Conservation (phyloP, 2,888 invertebrate species). For the Yponomeuta cagnagella region DNA sequence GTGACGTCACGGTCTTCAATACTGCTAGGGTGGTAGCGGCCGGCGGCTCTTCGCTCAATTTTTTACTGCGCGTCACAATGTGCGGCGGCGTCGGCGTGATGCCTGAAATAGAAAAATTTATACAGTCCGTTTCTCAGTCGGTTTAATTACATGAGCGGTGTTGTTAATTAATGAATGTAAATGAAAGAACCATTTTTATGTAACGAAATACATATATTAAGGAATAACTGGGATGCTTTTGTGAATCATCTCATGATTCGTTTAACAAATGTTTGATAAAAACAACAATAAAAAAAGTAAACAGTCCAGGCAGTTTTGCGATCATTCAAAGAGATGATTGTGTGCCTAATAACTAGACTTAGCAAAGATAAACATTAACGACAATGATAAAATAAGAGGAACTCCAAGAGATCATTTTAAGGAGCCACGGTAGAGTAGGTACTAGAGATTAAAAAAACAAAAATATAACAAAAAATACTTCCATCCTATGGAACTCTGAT, state of each 20-base stretch:
- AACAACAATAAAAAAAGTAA: constrained; percentile 5
- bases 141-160: background rate
- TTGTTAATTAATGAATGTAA: background rate
- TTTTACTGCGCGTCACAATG: constrained; percentile 63
- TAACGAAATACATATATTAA: constrained; percentile 12
- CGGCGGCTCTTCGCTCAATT: constrained; percentile 39
- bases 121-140: constrained; percentile 39
- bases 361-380: background rate
- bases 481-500: too few relatives aligned
- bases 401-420: background rate
- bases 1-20: constrained; percentile 9
- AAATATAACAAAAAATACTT: too few relatives aligned
- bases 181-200: constrained; percentile 4
- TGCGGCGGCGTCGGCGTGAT: constrained; percentile 30
- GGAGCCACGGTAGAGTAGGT: background rate
- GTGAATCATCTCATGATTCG: background rate
- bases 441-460: too few relatives aligned
- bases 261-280: constrained; percentile 6
- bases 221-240: background rate
- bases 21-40: constrained; percentile 18
- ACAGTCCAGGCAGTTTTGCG: constrained; percentile 4
- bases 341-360: background rate
- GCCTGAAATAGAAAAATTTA: constrained; percentile 57
- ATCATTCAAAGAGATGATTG: constrained; percentile 6
- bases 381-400: background rate